Conservation (phyloP, 2,888 invertebrate species). For the Eutolmus rufibarbis region DNA sequence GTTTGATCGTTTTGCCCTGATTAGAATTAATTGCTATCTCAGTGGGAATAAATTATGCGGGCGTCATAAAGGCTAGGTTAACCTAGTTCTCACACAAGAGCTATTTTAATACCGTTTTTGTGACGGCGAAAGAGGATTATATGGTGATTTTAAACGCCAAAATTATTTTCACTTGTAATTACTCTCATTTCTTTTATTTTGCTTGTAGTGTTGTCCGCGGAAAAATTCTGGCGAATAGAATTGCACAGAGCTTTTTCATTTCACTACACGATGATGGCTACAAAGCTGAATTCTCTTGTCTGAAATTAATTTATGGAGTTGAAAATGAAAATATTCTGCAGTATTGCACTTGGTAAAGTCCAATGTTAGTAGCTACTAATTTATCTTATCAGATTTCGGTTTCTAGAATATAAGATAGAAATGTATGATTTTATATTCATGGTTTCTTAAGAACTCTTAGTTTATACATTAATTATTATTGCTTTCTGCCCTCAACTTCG, state of each 20-base stretch:
- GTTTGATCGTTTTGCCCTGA: not conserved
- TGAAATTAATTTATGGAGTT: not conserved
- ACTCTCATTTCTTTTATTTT: not conserved
- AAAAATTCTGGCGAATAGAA: not conserved
- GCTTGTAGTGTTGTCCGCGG: not conserved
- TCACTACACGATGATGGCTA: not conserved
- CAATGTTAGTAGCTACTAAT: not conserved
- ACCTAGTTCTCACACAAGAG: not conserved
- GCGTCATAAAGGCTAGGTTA: conserved; percentile 19
- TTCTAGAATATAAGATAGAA: not conserved
- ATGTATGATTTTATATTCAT: too few relatives aligned
- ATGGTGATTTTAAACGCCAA: not conserved
- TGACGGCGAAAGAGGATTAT: not conserved
- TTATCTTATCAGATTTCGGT: not conserved
- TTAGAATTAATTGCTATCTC: conserved; percentile 17
- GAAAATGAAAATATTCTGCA: not conserved
- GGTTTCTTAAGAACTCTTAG: too few relatives aligned
- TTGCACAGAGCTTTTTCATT: not conserved
- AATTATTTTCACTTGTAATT: not conserved
- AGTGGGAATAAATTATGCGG: conserved; percentile 12
- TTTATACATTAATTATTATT: too few relatives aligned
- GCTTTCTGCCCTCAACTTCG: too few relatives aligned
- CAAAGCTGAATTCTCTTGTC: not conserved
- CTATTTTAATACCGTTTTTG: not conserved
- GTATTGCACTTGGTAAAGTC: not conserved